A percentile compares a stretch with the other conserved stretches of the same genome.
phyloP scores from a whole-genome alignment of 2,113 vertebrate genomes.

The Pycnonotus jocosus region DNA sequence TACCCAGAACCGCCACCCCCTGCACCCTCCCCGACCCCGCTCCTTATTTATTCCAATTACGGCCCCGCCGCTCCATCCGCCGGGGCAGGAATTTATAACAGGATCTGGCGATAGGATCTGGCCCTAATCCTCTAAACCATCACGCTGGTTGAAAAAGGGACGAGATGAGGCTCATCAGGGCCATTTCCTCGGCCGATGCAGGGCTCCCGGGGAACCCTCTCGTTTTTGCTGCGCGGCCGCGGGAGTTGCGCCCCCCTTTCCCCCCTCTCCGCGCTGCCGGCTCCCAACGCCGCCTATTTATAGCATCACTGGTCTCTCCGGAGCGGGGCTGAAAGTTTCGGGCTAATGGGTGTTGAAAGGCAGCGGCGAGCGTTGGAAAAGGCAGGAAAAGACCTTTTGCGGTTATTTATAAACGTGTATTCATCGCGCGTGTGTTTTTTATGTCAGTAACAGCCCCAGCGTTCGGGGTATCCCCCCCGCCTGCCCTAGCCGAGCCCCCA shows the following conservation, averaged over 20 bases:
- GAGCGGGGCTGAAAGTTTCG: background rate
- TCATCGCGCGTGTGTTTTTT: background rate
- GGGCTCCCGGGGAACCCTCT: background rate
- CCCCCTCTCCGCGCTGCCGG: background rate
- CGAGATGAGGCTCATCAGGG: background rate
- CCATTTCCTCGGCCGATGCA: background rate
- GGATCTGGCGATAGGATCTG: background rate
- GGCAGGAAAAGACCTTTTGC: background rate
- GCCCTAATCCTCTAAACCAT: background rate
- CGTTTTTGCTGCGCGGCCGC: background rate
- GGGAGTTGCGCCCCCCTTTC: background rate
- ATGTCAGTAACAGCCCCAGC: background rate
- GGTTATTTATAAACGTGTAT: background rate
- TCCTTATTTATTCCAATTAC: background rate
- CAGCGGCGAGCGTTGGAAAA: background rate
- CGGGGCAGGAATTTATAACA: background rate
- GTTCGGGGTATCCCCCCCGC: rapidly evolving
- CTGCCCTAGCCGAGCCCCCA: background rate
- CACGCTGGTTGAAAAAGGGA: background rate
- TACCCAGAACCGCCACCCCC: background rate
- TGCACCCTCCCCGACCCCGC: background rate
- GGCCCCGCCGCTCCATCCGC: background rate
- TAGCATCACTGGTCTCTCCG: background rate
- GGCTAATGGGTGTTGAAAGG: background rate
- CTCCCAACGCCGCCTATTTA: background rate